Evolutionary conservation across 2,888 invertebrate genomes (phyloP).

Genomic region (Drosophila paramelanica): DNA sequence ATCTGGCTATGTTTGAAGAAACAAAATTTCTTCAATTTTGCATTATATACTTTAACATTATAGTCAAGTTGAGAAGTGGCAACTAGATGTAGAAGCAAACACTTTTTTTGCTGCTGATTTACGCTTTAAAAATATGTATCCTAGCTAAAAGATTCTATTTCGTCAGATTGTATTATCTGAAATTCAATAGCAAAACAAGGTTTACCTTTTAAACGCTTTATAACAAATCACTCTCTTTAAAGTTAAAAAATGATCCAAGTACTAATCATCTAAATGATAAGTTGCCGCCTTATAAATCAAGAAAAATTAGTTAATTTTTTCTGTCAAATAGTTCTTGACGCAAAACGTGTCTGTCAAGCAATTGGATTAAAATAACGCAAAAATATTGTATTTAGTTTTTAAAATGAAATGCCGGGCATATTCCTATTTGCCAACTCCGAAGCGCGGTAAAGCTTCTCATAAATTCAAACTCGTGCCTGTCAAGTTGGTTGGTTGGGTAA

Average conservation of each 20-base stretch:
- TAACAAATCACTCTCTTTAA: no score
- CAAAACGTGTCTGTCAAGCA: not conserved
- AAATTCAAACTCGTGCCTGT: conserved; percentile 69
- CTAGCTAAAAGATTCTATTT: no score
- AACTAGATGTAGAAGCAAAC: not conserved
- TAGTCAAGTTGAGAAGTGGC: not conserved
- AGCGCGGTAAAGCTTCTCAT: conserved; percentile 47
- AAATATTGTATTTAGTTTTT: not conserved
- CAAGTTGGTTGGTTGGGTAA: conserved; percentile 20
- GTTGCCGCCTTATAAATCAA: conserved; percentile 16
- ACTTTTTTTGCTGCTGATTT: no score
- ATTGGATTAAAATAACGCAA: conserved; percentile 9
- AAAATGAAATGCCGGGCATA: conserved; percentile 26
- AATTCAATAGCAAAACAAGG: no score
- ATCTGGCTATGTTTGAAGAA: conserved; percentile 1
- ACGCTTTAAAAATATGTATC: no score
- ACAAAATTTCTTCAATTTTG: not conserved
- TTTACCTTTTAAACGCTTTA: no score
- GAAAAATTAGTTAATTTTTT: not conserved
- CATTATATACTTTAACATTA: not conserved
- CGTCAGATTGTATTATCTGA: no score
- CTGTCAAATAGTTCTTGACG: not conserved
- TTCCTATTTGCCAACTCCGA: conserved; percentile 28
- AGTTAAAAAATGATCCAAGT: not conserved
- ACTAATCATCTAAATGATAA: conserved; percentile 3